These are phyloP conservation scores for Typhlichthys subterraneus DNA, from an alignment of 2,797 vertebrate genomes.

Conservation along the genomic window DNA sequence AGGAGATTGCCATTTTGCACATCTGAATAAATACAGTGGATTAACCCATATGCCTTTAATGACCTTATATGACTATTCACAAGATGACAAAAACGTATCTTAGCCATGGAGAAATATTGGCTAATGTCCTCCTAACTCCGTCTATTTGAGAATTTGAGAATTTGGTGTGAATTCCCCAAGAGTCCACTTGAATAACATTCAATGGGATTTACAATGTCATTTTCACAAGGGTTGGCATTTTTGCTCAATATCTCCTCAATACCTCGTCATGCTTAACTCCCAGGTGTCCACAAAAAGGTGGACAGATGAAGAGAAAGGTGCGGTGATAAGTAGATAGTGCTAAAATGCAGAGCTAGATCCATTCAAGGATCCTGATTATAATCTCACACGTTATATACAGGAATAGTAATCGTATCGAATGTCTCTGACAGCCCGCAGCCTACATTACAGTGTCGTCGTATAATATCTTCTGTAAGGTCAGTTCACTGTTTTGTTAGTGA, in stretches of 20 bases:
- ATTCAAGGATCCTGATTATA: constrained; percentile 67
- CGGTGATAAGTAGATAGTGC: constrained; percentile 50
- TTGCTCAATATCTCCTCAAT: constrained; percentile 31
- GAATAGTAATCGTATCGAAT: constrained; percentile 52
- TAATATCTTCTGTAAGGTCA: too few relatives aligned
- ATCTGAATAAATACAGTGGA: too few relatives aligned
- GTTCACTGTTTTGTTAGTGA: too few relatives aligned
- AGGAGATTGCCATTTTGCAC: too few relatives aligned
- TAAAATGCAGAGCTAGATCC: constrained; percentile 62
- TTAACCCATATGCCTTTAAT: too few relatives aligned
- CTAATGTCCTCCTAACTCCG: constrained; percentile 38
- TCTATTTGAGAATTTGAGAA: constrained; percentile 32
- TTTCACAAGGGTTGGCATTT: constrained; percentile 62
- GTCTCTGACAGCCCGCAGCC: constrained; percentile 41
- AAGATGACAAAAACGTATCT: background rate
- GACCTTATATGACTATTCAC: background rate
- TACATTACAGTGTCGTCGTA: constrained; percentile 27
- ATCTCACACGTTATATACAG: constrained; percentile 66
- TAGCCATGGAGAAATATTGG: constrained; percentile 4
- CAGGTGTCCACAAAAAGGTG: constrained; percentile 62
- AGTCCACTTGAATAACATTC: constrained; percentile 70
- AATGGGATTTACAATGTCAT: constrained; percentile 66
- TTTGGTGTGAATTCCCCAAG: constrained; percentile 63
- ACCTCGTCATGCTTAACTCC: constrained; percentile 51
- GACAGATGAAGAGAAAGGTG: constrained; percentile 50